Evolutionary conservation across 2,888 invertebrate species (phyloP), one percentile per base, ranked within the genome.

Genomic region (Agriotes lineatus): DNA sequence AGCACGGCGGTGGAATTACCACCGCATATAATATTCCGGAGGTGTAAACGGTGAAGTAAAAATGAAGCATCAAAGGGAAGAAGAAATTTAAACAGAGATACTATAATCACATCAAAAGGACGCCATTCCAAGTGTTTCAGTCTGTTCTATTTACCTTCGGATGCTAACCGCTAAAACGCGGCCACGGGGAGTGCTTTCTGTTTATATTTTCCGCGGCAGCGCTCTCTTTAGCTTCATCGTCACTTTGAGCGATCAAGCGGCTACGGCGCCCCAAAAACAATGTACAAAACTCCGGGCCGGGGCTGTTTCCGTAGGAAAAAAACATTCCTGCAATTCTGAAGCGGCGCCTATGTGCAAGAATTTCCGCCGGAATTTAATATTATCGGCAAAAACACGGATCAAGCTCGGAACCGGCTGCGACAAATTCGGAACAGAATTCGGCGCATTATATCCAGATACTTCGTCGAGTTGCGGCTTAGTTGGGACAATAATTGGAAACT

Each of bases 71-170:
- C 63, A 63, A 63, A 56, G 54, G 22, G 42, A 42, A 3, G 39
- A 16, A 54, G 19, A 63, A n/a, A 33, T 63, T 44, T 56, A 25
- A 63, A 54, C 16, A 22, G 54, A 56, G 44, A 63, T 44, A 20
- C 54, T 44, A 39, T 56, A 61, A 67, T 67, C 54, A 67, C 61
- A 67, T 61, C 61, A 61, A 65, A 67, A 60, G 52, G 35, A 67
- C 35, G 45, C 37, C 44, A 33, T 45, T 20, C 37, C 48, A 60
- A 61, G 54, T 45, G 48, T 67, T 67, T 35, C 33, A 39, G 12
- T 52, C 45, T 42, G 44, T 22, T 54, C 30, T 67, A 25, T 67
- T 65, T 67, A 67, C 67, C 33, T 67, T 60, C 25, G 37, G 56
- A 67, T 45, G 60, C 37, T 56, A 61, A 67, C 67, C 60, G 45